Evolutionary conservation across 1,140 invertebrate genomes (phyloP).

Genomic region (Nebria ingens): DNA sequence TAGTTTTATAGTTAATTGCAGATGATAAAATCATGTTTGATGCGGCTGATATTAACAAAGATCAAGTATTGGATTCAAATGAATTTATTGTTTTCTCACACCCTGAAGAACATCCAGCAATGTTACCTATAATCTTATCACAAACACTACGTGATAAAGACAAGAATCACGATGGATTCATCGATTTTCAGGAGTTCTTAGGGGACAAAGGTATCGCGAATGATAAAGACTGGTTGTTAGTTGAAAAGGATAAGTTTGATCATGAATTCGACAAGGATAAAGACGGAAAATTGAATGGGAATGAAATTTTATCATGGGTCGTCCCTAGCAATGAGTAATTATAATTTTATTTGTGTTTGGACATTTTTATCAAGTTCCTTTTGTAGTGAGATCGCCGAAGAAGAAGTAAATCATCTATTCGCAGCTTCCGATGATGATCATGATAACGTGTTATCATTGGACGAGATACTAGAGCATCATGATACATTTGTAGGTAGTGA

Average conservation of each 20-base stretch:
- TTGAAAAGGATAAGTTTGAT: slow-evolving; percentile 87
- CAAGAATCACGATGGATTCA: slow-evolving; percentile 66
- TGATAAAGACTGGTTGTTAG: slow-evolving; percentile 69
- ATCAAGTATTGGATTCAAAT: slow-evolving; percentile 61
- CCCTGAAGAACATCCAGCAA: slow-evolving; percentile 85
- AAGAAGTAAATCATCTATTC: slow-evolving; percentile 89
- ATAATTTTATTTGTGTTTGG: slow-evolving; percentile 19
- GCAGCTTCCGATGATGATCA: slow-evolving; percentile 79
- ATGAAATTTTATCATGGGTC: slow-evolving; percentile 83
- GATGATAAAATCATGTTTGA: slow-evolving; percentile 83
- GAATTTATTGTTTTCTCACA: slow-evolving; percentile 88
- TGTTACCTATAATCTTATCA: slow-evolving; percentile 74
- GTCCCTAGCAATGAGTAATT: slow-evolving; percentile 85
- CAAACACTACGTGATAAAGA: slow-evolving; percentile 83
- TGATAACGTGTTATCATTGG: slow-evolving; percentile 69
- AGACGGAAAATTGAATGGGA: slow-evolving; percentile 69
- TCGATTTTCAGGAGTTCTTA: slow-evolving; percentile 75
- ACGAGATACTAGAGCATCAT: slow-evolving; percentile 82
- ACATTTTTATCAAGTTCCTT: slow-evolving; percentile 18
- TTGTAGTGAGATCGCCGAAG: slow-evolving; percentile 69
- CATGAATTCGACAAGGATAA: slow-evolving; percentile 75
- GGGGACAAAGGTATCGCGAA: slow-evolving; percentile 61
- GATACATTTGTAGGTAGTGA: slow-evolving; percentile 93
- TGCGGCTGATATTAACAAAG: slow-evolving; percentile 75
- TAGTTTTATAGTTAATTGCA: slow-evolving; percentile 45